A percentile compares a stretch with the other conserved stretches of the same genome.
Evolutionary conservation across 2,888 invertebrate genomes (phyloP).

Genomic region (Pseudoips prasinana): DNA sequence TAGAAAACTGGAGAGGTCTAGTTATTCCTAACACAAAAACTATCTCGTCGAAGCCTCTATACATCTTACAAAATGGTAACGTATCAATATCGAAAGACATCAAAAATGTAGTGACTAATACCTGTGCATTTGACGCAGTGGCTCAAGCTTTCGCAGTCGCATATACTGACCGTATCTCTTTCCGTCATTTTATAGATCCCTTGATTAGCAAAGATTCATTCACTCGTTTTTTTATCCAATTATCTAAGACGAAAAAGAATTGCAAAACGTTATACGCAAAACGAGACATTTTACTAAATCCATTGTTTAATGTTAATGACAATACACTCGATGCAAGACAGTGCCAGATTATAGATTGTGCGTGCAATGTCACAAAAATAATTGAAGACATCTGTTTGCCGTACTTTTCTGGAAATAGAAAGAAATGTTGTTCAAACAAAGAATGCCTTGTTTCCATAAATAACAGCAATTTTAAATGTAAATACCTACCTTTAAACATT

Average conservation of each 20-base stretch:
- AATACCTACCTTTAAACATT: conserved; percentile 10
- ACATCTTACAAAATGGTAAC: conserved; percentile 10
- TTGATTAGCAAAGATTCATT: conserved; percentile 8
- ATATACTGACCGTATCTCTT: conserved; percentile 4
- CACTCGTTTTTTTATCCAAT: conserved; percentile 5
- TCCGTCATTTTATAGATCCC: conserved; percentile 6
- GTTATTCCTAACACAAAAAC: conserved; percentile 6
- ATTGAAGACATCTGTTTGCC: conserved; percentile 7
- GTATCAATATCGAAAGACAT: conserved; percentile 7
- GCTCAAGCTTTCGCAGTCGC: conserved; percentile 11
- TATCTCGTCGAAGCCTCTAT: conserved; percentile 5
- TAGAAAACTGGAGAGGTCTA: conserved; percentile 10
- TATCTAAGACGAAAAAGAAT: conserved; percentile 7
- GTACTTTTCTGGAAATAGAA: conserved; percentile 7
- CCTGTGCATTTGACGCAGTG: conserved; percentile 10
- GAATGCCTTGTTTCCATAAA: conserved; percentile 4
- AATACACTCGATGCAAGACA: conserved; percentile 6
- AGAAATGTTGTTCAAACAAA: conserved; percentile 9
- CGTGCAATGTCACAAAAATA: conserved; percentile 11
- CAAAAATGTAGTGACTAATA: conserved; percentile 7
- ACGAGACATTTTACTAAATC: conserved; percentile 6
- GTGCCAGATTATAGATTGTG: conserved; percentile 8
- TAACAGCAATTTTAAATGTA: conserved; percentile 8
- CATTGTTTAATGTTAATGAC: conserved; percentile 6
- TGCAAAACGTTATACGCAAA: conserved; percentile 6